phyloP scores from a whole-genome alignment of 1,140 invertebrate genomes.

The Heliconius himera region DNA sequence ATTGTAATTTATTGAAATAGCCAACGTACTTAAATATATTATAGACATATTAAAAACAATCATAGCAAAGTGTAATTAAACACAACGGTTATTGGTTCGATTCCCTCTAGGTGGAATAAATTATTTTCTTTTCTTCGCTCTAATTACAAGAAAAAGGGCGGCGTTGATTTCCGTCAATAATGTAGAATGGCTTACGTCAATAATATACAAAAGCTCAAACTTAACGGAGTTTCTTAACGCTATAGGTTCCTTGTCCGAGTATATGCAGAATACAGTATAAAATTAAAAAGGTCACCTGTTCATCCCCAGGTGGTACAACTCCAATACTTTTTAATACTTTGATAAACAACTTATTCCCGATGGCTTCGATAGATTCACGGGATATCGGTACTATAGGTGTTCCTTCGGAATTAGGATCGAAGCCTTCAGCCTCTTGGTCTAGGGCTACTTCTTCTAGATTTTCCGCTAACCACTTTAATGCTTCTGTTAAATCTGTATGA shows the following conservation, averaged over 20 bases:
- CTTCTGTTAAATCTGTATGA: constrained; percentile 54
- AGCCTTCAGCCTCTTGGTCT: constrained; percentile 78
- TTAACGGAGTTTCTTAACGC: no score
- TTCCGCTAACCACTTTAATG: constrained; percentile 75
- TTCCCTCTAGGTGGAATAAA: no score
- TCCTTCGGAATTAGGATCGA: constrained; percentile 77
- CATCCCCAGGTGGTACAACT: constrained; percentile 82
- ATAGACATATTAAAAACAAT: no score
- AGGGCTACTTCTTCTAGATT: constrained; percentile 75
- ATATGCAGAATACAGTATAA: no score
- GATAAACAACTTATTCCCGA: constrained; percentile 83
- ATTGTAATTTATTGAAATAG: background rate
- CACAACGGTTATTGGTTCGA: no score
- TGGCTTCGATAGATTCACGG: constrained; percentile 81
- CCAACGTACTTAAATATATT: background rate
- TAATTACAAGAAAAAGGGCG: background rate
- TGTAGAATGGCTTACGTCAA: no score
- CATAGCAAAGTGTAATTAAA: no score
- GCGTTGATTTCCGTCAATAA: no score
- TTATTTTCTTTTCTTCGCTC: no score
- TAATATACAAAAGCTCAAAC: no score
- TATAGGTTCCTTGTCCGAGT: no score
- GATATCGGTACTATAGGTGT: constrained; percentile 86
- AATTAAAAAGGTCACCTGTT: constrained; percentile 61
- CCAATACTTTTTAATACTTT: constrained; percentile 83